Conservation (phyloP, 2,797 vertebrate species). For the Myotis pilosus region DNA sequence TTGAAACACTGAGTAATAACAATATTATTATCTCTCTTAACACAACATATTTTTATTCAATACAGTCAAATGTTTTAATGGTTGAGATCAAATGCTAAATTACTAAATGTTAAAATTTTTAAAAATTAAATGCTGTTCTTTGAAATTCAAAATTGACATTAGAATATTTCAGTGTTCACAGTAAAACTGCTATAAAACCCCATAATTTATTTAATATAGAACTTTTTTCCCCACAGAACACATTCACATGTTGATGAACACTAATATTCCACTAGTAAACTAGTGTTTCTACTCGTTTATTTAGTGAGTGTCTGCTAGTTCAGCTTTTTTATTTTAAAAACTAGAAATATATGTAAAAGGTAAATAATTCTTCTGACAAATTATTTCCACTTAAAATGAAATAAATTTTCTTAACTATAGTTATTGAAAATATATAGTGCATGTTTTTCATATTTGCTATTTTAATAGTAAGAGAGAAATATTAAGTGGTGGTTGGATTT, state of each 20-base stretch:
- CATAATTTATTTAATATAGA: neutral
- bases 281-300: neutral
- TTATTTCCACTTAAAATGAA: neutral
- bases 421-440: neutral
- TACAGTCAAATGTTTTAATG: neutral
- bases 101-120: neutral
- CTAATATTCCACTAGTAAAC: neutral
- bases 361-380: neutral
- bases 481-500: neutral
- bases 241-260: slow-evolving; percentile 22
- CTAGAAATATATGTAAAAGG: neutral
- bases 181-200: neutral
- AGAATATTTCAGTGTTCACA: neutral
- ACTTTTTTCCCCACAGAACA: neutral
- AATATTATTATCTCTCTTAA: neutral
- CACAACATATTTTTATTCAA: neutral
- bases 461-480: slow-evolving; percentile 34
- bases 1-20: slow-evolving; percentile 13
- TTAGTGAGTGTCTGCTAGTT: neutral
- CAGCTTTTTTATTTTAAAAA: neutral
- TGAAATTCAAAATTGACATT: neutral
- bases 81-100: neutral
- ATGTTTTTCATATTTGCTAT: neutral
- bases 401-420: neutral
- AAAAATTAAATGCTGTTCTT: neutral